phyloP scores from a whole-genome alignment of 2,113 vertebrate species.

The Rhinogobius similis region DNA sequence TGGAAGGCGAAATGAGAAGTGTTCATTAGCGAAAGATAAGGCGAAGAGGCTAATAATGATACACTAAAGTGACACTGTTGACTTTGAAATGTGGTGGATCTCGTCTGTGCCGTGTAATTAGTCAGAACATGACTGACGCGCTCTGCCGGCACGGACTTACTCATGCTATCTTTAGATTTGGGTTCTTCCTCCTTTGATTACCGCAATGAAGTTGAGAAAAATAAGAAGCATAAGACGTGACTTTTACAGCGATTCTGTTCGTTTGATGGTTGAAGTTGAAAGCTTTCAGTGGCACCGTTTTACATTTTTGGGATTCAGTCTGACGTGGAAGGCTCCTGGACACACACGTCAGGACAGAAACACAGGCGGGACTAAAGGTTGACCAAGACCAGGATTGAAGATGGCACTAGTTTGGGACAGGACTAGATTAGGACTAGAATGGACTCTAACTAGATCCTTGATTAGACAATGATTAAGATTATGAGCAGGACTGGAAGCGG shows the following conservation, averaged over 20 bases:
- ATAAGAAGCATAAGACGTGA: background rate
- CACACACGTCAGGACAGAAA: too few relatives aligned
- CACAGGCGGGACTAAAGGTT: background rate
- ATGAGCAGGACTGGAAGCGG: too few relatives aligned
- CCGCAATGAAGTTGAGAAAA: too few relatives aligned
- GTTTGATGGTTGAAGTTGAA: background rate
- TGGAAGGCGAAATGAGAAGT: slow-evolving; percentile 25
- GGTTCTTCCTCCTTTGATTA: background rate
- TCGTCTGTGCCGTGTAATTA: slow-evolving; percentile 6
- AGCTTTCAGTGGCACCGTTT: background rate
- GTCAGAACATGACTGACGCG: background rate
- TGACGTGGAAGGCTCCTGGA: background rate
- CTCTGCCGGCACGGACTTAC: background rate
- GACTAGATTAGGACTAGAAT: too few relatives aligned
- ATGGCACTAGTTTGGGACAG: too few relatives aligned
- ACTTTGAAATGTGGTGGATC: slow-evolving; percentile 36
- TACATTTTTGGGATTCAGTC: background rate
- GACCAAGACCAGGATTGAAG: too few relatives aligned
- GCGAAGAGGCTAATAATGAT: slow-evolving; percentile 24
- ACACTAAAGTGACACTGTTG: slow-evolving; percentile 15
- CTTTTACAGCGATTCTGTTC: background rate
- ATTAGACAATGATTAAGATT: too few relatives aligned
- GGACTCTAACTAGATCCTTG: too few relatives aligned
- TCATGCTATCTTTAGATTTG: background rate
- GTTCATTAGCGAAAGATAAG: slow-evolving; percentile 25